These are phyloP conservation scores for Cacoxenus indagator DNA, from an alignment of 2,888 invertebrate genomes.

Conservation along the genomic window DNA sequence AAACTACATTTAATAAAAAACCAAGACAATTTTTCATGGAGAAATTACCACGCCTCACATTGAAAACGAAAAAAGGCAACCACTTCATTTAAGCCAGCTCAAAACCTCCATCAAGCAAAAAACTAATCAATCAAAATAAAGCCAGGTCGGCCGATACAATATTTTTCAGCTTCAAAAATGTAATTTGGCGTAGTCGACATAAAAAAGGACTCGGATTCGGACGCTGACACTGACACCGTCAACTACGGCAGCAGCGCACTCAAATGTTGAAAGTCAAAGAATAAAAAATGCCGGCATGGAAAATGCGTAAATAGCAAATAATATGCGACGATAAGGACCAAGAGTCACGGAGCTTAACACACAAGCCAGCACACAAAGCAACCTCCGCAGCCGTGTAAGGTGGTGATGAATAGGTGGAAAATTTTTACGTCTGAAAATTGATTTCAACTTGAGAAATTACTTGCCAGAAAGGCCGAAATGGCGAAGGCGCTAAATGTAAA, in stretches of 20 bases:
- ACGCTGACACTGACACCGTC: too few relatives aligned
- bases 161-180: slow-evolving; percentile 26
- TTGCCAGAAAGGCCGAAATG: neutral
- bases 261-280: slow-evolving; percentile 23
- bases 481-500: neutral
- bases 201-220: too few relatives aligned
- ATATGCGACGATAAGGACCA: slow-evolving; percentile 15
- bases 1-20: too few relatives aligned
- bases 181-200: slow-evolving; percentile 19
- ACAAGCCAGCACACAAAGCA: neutral
- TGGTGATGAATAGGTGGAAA: neutral
- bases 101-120: slow-evolving; percentile 17
- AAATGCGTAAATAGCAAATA: slow-evolving; percentile 30
- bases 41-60: neutral
- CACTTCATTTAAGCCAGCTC: neutral
- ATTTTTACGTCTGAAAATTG: neutral
- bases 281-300: slow-evolving; percentile 20
- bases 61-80: slow-evolving; percentile 2
- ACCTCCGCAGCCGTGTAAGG: neutral
- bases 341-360: slow-evolving; percentile 14
- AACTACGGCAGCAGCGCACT: neutral
- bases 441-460: slow-evolving; percentile 7
- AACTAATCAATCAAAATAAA: slow-evolving; percentile 51
- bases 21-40: too few relatives aligned
- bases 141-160: slow-evolving; percentile 26